phyloP scores from a whole-genome alignment of 2,888 invertebrate genomes.

The Spodoptera littoralis region DNA sequence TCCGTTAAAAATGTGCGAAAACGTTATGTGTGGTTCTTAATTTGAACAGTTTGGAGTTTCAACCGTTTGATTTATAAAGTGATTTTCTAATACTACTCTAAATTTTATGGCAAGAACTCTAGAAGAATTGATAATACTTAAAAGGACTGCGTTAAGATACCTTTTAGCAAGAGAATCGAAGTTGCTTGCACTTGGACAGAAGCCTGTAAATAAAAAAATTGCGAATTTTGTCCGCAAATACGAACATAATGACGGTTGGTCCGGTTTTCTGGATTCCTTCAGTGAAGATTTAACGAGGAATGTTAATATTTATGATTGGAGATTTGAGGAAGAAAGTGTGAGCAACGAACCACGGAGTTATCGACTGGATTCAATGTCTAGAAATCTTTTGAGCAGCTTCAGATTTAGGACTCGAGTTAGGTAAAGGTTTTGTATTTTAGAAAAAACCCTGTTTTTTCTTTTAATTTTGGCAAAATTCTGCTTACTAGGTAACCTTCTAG shows the following conservation, averaged over 20 bases:
- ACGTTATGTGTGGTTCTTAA: background rate
- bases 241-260: slow-evolving; percentile 71
- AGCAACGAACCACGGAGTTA: slow-evolving; percentile 54
- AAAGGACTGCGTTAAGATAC: slow-evolving; percentile 74
- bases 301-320: slow-evolving; percentile 74
- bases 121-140: slow-evolving; percentile 77
- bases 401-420: slow-evolving; percentile 59
- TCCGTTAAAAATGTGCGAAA: background rate
- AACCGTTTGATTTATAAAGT: background rate
- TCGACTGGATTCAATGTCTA: slow-evolving; percentile 64
- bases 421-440: slow-evolving; percentile 45
- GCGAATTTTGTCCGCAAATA: slow-evolving; percentile 73
- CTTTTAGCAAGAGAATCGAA: slow-evolving; percentile 76
- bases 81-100: background rate
- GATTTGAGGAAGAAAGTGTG: slow-evolving; percentile 46
- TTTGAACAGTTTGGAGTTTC: background rate
- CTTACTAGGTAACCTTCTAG: no score
- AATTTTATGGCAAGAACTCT: slow-evolving; percentile 77
- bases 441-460: no score
- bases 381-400: slow-evolving; percentile 57
- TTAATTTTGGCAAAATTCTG: no score
- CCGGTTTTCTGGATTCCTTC: slow-evolving; percentile 72
- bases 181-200: slow-evolving; percentile 74
- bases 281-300: slow-evolving; percentile 80
- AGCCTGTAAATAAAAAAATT: slow-evolving; percentile 79